phyloP scores from a whole-genome alignment of 1,140 invertebrate genomes.

The Brachionus sp. region DNA sequence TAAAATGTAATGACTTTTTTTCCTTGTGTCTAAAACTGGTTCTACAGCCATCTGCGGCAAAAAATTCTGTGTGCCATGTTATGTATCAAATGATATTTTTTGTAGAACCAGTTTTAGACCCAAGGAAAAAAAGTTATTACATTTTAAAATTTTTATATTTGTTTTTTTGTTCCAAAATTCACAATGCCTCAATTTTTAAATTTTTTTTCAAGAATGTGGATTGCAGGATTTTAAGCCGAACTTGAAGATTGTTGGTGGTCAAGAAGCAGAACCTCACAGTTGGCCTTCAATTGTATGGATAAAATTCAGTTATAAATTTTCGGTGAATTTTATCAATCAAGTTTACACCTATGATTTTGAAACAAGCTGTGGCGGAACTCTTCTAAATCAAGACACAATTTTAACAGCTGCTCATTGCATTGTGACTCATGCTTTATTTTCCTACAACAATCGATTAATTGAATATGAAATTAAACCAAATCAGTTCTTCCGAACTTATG shows the following conservation, averaged over 20 bases:
- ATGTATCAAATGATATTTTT: no score
- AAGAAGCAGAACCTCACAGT: neutral
- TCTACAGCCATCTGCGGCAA: no score
- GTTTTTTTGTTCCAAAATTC: no score
- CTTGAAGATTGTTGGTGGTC: constrained; percentile 18
- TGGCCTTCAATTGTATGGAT: constrained; percentile 35
- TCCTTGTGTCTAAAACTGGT: no score
- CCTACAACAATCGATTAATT: neutral
- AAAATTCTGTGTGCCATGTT: no score
- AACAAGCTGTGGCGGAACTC: constrained; percentile 68
- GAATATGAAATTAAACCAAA: neutral
- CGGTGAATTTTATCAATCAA: neutral
- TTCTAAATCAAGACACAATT: constrained; percentile 69
- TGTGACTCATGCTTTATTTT: neutral
- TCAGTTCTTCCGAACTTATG: neutral
- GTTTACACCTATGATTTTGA: neutral
- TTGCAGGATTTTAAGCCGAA: neutral
- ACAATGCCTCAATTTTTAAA: no score
- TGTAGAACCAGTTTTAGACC: no score
- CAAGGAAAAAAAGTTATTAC: no score
- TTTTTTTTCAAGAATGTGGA: neutral
- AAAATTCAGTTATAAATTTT: neutral
- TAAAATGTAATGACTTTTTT: no score
- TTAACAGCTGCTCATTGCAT: constrained; percentile 72
- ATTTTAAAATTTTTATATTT: no score